Evolutionary conservation across 2,797 vertebrate species (phyloP).

Genomic region (Crotalus adamanteus): DNA sequence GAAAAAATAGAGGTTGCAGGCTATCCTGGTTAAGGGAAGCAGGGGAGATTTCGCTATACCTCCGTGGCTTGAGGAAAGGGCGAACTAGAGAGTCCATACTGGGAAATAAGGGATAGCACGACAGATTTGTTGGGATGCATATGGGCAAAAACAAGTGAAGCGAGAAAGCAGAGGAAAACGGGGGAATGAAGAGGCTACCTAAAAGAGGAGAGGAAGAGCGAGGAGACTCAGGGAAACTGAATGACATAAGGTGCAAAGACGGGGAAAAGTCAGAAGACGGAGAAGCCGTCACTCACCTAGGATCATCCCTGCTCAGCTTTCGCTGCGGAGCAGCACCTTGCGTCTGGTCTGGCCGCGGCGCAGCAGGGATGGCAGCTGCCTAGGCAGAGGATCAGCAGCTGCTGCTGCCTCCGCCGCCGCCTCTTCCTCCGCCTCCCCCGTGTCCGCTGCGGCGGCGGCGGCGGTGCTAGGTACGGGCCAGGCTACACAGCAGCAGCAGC

Average conservation of each 20-base stretch:
- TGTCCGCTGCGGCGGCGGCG: not conserved
- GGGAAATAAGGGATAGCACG: not conserved
- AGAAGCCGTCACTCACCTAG: slow-evolving; percentile 23
- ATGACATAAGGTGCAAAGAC: not conserved
- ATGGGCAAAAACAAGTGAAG: not conserved
- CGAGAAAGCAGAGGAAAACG: not conserved
- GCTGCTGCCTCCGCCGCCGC: not conserved
- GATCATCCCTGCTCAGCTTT: slow-evolving; percentile 19
- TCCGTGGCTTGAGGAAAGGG: not conserved
- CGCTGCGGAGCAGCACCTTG: slow-evolving; percentile 28
- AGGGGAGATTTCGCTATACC: not conserved
- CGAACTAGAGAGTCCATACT: not conserved
- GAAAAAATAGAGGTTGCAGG: not conserved
- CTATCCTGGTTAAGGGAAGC: not conserved
- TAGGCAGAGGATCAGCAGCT: slow-evolving; percentile 2
- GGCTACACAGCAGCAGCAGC: not conserved
- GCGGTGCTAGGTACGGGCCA: not conserved
- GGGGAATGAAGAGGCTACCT: not conserved
- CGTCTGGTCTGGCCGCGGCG: slow-evolving; percentile 19
- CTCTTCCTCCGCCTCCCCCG: slow-evolving; percentile 16
- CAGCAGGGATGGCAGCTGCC: slow-evolving; percentile 21
- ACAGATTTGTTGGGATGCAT: not conserved
- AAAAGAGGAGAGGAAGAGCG: not conserved
- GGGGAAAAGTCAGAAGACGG: not conserved
- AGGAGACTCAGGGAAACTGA: not conserved